phyloP scores from a whole-genome alignment of 2,888 invertebrate species.

The Pseudococcus viburni region DNA sequence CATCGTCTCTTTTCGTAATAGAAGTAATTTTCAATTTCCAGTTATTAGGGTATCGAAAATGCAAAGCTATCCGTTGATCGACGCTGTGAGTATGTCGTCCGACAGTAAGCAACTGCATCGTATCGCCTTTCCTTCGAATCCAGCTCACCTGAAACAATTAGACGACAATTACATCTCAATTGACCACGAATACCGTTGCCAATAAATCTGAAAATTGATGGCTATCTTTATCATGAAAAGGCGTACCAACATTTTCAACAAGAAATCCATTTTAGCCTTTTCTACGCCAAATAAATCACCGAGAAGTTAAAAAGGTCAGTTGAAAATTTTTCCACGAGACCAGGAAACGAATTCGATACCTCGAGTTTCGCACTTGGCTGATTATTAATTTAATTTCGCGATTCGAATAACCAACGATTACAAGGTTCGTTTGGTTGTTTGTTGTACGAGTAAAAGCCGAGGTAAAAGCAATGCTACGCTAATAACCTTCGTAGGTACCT shows the following conservation, averaged over 20 bases:
- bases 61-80: slow-evolving; percentile 76
- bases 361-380: slow-evolving; percentile 34
- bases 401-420: slow-evolving; percentile 36
- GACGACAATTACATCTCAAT: neutral
- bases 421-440: slow-evolving; percentile 6
- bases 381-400: slow-evolving; percentile 30
- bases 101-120: slow-evolving; percentile 76
- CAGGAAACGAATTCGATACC: slow-evolving; percentile 18
- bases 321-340: neutral
- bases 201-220: neutral
- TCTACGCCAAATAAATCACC: neutral
- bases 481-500: neutral
- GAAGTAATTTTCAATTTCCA: slow-evolving; percentile 77
- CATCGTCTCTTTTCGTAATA: slow-evolving; percentile 76
- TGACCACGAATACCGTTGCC: neutral
- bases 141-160: slow-evolving; percentile 75
- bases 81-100: slow-evolving; percentile 76
- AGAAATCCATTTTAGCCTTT: neutral
- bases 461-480: neutral
- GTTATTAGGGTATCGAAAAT: slow-evolving; percentile 77
- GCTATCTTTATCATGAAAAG: slow-evolving; percentile 8
- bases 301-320: neutral
- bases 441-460: neutral
- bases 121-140: slow-evolving; percentile 75
- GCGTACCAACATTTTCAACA: neutral